phyloP scores from a whole-genome alignment of 64 coral and sea anemone genomes.

The Pocillopora damicornis region DNA sequence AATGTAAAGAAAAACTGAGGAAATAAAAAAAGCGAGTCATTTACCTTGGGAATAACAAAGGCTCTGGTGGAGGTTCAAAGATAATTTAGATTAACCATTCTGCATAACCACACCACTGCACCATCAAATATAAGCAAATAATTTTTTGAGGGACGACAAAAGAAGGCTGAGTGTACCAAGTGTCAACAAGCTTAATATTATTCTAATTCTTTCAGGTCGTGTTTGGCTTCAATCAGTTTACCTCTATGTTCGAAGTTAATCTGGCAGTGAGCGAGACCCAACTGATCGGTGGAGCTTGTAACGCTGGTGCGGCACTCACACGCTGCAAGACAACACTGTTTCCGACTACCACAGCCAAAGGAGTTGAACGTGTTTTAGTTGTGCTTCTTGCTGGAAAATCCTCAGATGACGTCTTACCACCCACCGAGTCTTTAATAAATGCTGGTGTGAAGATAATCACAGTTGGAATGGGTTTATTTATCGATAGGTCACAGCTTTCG shows the following conservation, averaged over 20 bases:
- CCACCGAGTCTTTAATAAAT: slow-evolving; percentile 26
- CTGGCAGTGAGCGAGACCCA: neutral
- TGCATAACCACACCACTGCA: too few species aligned
- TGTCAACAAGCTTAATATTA: neutral
- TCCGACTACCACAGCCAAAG: neutral
- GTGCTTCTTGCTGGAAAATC: slow-evolving; percentile 63
- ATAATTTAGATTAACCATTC: too few species aligned
- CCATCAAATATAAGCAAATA: too few species aligned
- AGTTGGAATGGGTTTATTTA: slow-evolving; percentile 39
- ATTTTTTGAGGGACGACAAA: too few species aligned
- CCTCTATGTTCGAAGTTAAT: slow-evolving; percentile 60
- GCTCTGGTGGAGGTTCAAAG: too few species aligned
- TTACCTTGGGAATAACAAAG: too few species aligned
- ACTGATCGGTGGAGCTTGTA: slow-evolving; percentile 48
- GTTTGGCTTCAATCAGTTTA: slow-evolving; percentile 65
- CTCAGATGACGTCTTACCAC: slow-evolving; percentile 29
- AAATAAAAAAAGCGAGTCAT: too few species aligned
- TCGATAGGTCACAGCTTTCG: slow-evolving; percentile 37
- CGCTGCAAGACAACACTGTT: slow-evolving; percentile 47
- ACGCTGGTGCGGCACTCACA: slow-evolving; percentile 53
- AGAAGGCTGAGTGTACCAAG: too few species aligned
- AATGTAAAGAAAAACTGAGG: too few species aligned
- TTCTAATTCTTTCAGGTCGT: slow-evolving; percentile 30
- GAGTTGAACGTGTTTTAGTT: slow-evolving; percentile 21
- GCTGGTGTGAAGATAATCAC: slow-evolving; percentile 57